Evolutionary conservation across 2,888 invertebrate species (phyloP), one percentile per base, ranked within the genome.

Genomic region (Sphaeridia pumilis): DNA sequence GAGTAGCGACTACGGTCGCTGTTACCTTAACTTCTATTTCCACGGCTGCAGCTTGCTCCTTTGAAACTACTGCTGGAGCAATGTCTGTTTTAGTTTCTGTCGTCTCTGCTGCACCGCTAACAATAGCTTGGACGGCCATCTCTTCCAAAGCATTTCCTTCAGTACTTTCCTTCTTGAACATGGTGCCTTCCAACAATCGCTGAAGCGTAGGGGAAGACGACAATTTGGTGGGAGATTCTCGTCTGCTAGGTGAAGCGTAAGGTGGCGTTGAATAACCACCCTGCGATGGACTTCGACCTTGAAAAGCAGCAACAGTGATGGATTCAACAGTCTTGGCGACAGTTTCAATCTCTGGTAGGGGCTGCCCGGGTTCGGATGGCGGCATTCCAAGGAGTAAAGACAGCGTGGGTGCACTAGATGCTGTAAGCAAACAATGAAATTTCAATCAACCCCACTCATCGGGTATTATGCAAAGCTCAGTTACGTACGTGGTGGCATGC

Each of bases 371-470:
- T 53, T 71, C 67, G 56, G 71, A 65, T 3, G 71, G 70, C 53
- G 76, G 73, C 59, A 75, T 75, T 60, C 81, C 84, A 4, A 85
- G 70, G 5, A 85, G 70, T 77, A 82, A 81, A 0, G 84, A 84
- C 1, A 85, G 70, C 0, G 85, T 85, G 0, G 85, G 84, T 0
- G 84, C 83, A 0, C 80, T 26, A 46, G 31, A 31, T 31, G 31
- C 31, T 31, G 14, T 31, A 14, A 7, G 14, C 7, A 31, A 7
- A 31, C 31, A 31, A 31, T 10, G 31, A n/a, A n/a, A n/a, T n/a
- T n/a, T n/a, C n/a, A n/a, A n/a, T n/a, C n/a, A n/a, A n/a, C n/a
- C n/a, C n/a, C n/a, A n/a, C n/a, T n/a, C n/a, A n/a, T n/a, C n/a
- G n/a, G n/a, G n/a, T n/a, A n/a, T n/a, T n/a, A n/a, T n/a, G n/a